These are phyloP conservation scores for Notodonta ziczac DNA, from an alignment of 2,888 invertebrate species.

Conservation along the genomic window DNA sequence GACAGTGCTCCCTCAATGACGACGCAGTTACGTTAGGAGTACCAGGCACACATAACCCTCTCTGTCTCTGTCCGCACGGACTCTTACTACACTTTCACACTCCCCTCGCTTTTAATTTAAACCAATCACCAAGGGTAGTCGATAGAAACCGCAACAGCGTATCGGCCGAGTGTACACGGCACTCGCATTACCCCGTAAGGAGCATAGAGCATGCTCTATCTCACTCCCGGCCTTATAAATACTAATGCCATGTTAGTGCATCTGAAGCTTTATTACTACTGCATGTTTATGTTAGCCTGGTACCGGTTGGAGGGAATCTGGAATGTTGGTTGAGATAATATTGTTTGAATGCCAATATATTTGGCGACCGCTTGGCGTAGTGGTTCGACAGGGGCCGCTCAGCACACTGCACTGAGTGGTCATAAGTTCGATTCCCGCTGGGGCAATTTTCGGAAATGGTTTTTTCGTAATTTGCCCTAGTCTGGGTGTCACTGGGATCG, in stretches of 20 bases:
- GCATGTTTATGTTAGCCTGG: constrained; percentile 51
- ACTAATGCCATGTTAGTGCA: constrained; percentile 58
- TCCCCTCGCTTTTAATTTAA: constrained; percentile 25
- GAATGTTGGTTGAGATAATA: neutral
- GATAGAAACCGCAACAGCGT: constrained; percentile 78
- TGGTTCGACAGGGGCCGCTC: too few species aligned
- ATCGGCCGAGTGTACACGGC: constrained; percentile 66
- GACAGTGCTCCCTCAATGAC: too few species aligned
- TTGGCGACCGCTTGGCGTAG: too few species aligned
- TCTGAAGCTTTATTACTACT: constrained; percentile 62
- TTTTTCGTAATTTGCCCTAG: too few species aligned
- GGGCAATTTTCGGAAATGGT: too few species aligned
- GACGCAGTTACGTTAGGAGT: too few species aligned
- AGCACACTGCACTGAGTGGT: too few species aligned
- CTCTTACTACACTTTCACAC: neutral
- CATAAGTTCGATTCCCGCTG: too few species aligned
- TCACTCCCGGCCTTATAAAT: constrained; percentile 60
- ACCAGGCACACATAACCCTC: too few species aligned
- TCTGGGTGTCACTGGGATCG: too few species aligned
- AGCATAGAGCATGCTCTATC: constrained; percentile 59
- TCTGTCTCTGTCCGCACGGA: too few species aligned
- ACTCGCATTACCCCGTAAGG: constrained; percentile 60
- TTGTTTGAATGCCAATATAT: too few species aligned
- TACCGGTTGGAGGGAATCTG: constrained; percentile 10
- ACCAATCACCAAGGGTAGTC: constrained; percentile 54